Conservation (phyloP, 2,113 vertebrate species). For the Phyllopteryx taeniolatus region DNA sequence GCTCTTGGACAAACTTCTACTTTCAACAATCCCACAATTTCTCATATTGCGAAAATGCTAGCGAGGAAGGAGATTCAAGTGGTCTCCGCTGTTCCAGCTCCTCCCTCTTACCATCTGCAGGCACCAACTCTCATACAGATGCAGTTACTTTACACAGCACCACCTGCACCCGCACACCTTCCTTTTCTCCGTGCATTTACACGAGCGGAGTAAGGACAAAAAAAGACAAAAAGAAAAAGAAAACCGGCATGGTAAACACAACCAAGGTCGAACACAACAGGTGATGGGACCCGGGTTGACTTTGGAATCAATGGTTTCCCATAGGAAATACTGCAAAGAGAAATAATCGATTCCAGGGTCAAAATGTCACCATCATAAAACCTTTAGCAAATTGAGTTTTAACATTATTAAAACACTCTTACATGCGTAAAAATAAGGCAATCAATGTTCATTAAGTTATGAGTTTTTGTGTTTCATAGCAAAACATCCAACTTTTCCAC, state of each 20-base stretch:
- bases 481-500: too few species aligned
- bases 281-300: background rate
- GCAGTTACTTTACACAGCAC: constrained; percentile 43
- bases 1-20: constrained; percentile 55
- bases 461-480: too few species aligned
- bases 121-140: constrained; percentile 59
- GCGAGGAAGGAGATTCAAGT: constrained; percentile 44
- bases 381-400: background rate
- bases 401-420: background rate
- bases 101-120: constrained; percentile 51
- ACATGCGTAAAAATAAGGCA: too few species aligned
- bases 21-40: constrained; percentile 51
- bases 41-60: constrained; percentile 31
- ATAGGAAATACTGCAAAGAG: background rate
- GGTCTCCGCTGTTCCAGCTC: constrained; percentile 32
- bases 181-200: background rate
- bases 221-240: background rate
- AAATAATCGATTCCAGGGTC: background rate
- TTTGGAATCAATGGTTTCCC: background rate
- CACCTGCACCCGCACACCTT: constrained; percentile 39
- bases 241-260: background rate
- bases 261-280: constrained; percentile 1
- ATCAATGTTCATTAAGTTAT: too few species aligned
- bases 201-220: background rate
- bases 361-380: constrained; percentile 2